These are phyloP conservation scores for Hydrotaea cyrtoneurina DNA, from an alignment of 2,888 invertebrate genomes.

Conservation along the genomic window DNA sequence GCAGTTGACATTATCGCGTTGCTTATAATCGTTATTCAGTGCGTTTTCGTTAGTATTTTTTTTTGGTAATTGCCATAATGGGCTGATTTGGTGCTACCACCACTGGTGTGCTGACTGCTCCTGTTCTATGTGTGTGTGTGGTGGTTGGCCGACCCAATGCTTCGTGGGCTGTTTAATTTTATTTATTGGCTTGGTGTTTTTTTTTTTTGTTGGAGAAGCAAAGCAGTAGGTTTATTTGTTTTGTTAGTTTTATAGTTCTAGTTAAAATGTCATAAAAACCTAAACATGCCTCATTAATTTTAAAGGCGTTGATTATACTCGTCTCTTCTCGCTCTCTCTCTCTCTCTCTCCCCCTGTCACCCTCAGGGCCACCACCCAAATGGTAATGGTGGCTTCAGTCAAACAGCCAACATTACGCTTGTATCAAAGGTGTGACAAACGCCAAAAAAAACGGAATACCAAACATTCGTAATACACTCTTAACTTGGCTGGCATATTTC, in stretches of 20 bases:
- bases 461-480: constrained; percentile 57
- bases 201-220: not conserved
- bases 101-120: not conserved
- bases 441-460: constrained; percentile 69
- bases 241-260: constrained; percentile 74
- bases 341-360: constrained; percentile 62
- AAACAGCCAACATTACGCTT: not conserved
- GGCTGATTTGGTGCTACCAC: constrained; percentile 39
- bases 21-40: constrained; percentile 53
- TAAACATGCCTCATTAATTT: constrained; percentile 81
- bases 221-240: constrained; percentile 36
- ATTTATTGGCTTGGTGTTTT: constrained; percentile 22
- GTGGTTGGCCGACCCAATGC: not conserved
- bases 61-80: constrained; percentile 64
- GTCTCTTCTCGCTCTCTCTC: constrained; percentile 38
- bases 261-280: constrained; percentile 81
- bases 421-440: constrained; percentile 76
- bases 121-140: not conserved
- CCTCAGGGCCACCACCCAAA: too few species aligned
- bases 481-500: constrained; percentile 30
- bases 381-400: not conserved
- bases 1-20: constrained; percentile 71
- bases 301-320: constrained; percentile 72
- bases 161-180: constrained; percentile 15
- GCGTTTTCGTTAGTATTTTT: constrained; percentile 40